Conservation (phyloP, 2,888 invertebrate genomes). For the Lysandra bellargus region DNA sequence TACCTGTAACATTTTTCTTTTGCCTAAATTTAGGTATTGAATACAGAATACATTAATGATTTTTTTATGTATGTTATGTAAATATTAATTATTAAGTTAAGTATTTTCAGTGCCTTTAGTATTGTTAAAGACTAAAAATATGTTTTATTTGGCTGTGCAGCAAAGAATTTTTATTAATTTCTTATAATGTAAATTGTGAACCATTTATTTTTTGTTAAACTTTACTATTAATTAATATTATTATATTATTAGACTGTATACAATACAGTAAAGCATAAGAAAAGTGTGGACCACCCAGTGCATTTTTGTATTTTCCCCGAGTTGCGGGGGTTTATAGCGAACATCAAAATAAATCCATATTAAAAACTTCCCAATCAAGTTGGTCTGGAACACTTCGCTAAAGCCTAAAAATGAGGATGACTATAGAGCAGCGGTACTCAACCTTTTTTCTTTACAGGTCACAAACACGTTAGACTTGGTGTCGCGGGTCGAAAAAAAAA, state of each 20-base stretch:
- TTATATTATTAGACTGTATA: background rate
- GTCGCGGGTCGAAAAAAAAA: too few species aligned
- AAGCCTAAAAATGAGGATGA: too few species aligned
- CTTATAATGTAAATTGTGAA: background rate
- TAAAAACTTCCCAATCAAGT: too few species aligned
- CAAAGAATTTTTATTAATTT: background rate
- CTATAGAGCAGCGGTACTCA: too few species aligned
- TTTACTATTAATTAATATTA: background rate
- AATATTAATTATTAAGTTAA: background rate
- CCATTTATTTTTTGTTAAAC: background rate
- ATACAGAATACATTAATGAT: background rate
- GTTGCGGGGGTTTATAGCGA: too few species aligned
- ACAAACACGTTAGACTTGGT: too few species aligned
- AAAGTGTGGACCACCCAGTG: background rate
- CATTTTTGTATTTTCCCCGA: background rate
- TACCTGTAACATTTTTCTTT: background rate
- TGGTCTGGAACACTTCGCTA: too few species aligned
- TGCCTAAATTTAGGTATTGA: background rate
- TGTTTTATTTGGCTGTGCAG: slow-evolving; percentile 10
- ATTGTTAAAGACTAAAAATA: background rate
- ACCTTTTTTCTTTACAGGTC: too few species aligned
- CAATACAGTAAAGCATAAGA: background rate
- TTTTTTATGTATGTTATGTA: background rate
- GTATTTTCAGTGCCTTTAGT: background rate
- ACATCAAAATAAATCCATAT: too few species aligned